Base-by-base conservation (phyloP, 2,113 vertebrate species). In the Pterocles gutturalis region DNA sequence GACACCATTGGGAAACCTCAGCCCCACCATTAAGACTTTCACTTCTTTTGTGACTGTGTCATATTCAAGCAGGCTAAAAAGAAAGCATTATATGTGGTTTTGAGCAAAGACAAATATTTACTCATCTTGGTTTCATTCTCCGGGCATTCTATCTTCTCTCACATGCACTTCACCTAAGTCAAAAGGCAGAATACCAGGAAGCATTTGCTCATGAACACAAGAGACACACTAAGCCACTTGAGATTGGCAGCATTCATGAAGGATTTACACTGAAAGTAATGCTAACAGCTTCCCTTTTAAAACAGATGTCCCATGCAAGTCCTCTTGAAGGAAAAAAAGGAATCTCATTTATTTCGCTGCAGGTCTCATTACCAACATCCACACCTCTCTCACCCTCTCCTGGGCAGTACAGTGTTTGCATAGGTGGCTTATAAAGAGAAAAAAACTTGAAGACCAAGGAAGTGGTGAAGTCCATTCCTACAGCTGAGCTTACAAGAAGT, bases 1-100 rank as follows among this genome's bases (percentile, higher is more conserved):
- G 58, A 99, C 99, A 38, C 99, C 99, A 22, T 99, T 99, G n/a
- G 99, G 98, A 93, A 99, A 99, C 17, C 98, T 97, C 48, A 99
- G 97, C 75, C 99, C 99, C 84, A 99, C 99, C 99, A 99, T 98
- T 92, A 99, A 97, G 58, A 99, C 99, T 28, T 98, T 98, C 67
- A 99, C 98, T 91, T 99, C 99, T 89, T 98, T 98, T 89, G 98
- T 99, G 71, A 98, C 92, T 0, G 97, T 98, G 90, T 99, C 99
- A 33, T 98, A 99, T 95, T 99, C 99, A 89, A 99, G 78, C 38
- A 99, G 98, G 24, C 99, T 99, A 91, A 84, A 82, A 94, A 78
- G 11, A 77, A 73, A 92, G 38, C 2, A 33, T 70, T 92, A 75
- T 14, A 66, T 29, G 41, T 3, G 5, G 25, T 78, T 79, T 31